Conservation (phyloP, 2,888 invertebrate genomes). For the Phaedon cochleariae region DNA sequence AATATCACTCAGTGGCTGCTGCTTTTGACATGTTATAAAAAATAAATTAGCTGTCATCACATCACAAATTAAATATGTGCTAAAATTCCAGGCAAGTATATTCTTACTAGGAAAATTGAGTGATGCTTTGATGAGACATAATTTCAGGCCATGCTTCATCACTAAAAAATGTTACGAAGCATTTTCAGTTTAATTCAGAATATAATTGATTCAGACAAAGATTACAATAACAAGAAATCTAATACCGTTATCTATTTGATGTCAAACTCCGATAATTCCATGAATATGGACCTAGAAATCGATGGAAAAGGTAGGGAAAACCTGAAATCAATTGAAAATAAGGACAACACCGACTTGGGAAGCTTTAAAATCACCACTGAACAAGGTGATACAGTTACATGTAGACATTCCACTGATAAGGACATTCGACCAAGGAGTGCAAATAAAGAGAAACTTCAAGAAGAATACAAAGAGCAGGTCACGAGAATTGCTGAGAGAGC, state of each 20-base stretch:
- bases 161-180: constrained; percentile 47
- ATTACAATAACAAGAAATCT: constrained; percentile 46
- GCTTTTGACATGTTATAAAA: constrained; percentile 15
- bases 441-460: constrained; percentile 21
- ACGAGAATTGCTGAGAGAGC: constrained; percentile 26
- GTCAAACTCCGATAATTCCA: constrained; percentile 38
- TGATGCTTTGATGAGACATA: background rate
- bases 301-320: constrained; percentile 35
- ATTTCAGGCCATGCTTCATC: constrained; percentile 32
- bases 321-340: constrained; percentile 26
- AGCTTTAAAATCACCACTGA: constrained; percentile 41
- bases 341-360: constrained; percentile 20
- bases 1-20: constrained; percentile 8
- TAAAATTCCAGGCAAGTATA: constrained; percentile 27
- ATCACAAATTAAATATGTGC: constrained; percentile 24
- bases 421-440: constrained; percentile 29
- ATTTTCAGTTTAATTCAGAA: constrained; percentile 49
- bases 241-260: constrained; percentile 42
- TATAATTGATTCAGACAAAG: constrained; percentile 46
- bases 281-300: constrained; percentile 45
- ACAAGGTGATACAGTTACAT: constrained; percentile 43
- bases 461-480: constrained; percentile 24
- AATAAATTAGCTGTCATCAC: constrained; percentile 13
- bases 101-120: background rate
- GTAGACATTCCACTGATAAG: constrained; percentile 32